A percentile compares a stretch with the other conserved stretches of the same genome.
These are phyloP conservation scores for Psophia crepitans DNA, from an alignment of 2,113 vertebrate genomes.

Conservation along the genomic window DNA sequence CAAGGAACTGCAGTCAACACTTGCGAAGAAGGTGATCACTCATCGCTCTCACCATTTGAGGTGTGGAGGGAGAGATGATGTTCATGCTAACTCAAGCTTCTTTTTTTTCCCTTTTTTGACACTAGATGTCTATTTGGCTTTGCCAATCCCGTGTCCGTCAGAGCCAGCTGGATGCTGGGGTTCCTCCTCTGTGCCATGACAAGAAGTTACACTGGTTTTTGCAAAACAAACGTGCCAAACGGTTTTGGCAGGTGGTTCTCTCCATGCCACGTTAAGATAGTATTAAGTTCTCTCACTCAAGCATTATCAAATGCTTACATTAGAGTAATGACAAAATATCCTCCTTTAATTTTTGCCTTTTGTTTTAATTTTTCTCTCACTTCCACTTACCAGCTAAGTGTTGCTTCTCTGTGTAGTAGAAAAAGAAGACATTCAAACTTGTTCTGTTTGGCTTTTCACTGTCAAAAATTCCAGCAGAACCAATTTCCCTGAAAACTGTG, in stretches of 20 bases:
- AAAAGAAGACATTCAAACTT: background rate
- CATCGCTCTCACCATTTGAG: background rate
- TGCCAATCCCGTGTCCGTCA: background rate
- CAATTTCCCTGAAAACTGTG: background rate
- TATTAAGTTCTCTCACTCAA: background rate
- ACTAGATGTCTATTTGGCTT: background rate
- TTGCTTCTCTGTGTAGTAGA: background rate
- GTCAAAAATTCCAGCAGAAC: background rate
- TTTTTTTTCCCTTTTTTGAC: background rate
- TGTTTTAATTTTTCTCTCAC: background rate
- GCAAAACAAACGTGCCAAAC: background rate
- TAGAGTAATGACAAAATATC: background rate
- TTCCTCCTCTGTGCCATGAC: background rate
- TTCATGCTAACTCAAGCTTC: background rate
- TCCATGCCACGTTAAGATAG: background rate
- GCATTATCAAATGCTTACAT: background rate
- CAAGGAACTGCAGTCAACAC: background rate
- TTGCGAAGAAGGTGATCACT: background rate
- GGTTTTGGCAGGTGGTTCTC: background rate
- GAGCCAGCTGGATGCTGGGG: conserved; percentile 27
- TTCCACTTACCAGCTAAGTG: background rate
- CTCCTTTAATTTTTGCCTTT: background rate
- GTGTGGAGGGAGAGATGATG: background rate
- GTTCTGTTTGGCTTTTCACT: background rate
- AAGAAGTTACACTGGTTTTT: background rate